phyloP scores from a whole-genome alignment of 2,888 invertebrate genomes.

The Papilio elwesi region DNA sequence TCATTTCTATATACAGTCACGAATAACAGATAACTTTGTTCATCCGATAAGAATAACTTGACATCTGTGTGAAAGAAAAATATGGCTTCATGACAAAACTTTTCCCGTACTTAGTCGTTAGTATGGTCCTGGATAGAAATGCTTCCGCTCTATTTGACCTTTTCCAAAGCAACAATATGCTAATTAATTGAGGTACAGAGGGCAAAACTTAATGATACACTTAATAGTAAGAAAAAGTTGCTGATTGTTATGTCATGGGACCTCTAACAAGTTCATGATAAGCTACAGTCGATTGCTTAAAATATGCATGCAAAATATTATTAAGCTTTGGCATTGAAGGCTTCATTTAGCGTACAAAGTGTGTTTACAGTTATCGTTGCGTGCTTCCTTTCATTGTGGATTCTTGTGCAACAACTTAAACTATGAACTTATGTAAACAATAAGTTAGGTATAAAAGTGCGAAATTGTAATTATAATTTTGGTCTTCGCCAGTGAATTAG shows the following conservation, averaged over 20 bases:
- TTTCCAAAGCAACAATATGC: too few species aligned
- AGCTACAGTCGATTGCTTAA: constrained; percentile 1
- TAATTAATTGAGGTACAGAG: too few species aligned
- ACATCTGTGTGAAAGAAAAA: neutral
- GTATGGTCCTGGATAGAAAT: neutral
- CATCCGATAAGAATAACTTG: constrained; percentile 6
- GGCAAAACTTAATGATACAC: too few species aligned
- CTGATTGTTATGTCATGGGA: neutral
- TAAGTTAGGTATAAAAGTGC: neutral
- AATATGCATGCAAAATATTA: constrained; percentile 10
- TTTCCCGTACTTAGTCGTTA: neutral
- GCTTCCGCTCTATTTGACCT: neutral
- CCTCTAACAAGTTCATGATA: neutral
- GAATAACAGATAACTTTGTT: constrained; percentile 5
- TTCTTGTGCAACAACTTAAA: constrained; percentile 22
- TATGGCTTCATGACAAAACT: neutral
- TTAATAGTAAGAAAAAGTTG: neutral
- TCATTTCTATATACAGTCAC: constrained; percentile 22
- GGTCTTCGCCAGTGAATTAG: too few species aligned
- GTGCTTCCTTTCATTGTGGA: constrained; percentile 30
- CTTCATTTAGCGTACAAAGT: constrained; percentile 6
- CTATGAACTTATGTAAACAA: neutral
- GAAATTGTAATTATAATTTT: too few species aligned
- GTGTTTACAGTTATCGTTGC: constrained; percentile 31
- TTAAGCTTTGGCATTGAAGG: constrained; percentile 3